phyloP scores from a whole-genome alignment of 2,113 vertebrate species.

The Puffinus mauretanicus region DNA sequence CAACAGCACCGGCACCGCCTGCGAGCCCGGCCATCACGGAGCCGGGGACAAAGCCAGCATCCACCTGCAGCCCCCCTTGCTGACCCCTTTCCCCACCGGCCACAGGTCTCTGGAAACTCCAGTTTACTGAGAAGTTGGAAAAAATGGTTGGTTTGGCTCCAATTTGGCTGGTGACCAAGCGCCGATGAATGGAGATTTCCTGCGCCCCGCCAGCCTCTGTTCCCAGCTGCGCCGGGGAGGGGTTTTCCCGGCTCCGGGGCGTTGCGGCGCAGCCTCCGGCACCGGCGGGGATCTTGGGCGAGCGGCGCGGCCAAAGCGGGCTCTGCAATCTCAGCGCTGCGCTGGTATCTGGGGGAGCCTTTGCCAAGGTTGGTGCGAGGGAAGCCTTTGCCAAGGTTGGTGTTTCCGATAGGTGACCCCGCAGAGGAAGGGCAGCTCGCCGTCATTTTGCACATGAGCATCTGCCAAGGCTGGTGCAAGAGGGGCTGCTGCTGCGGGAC shows the following conservation, averaged over 20 bases:
- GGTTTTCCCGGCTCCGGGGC: neutral
- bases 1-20: accelerated
- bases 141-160: conserved; percentile 22
- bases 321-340: accelerated
- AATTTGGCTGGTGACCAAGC: neutral
- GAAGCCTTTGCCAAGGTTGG: neutral
- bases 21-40: accelerated
- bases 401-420: neutral
- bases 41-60: neutral
- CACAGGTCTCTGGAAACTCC: neutral
- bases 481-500: neutral
- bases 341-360: neutral
- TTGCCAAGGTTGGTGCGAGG: neutral
- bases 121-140: neutral
- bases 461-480: neutral
- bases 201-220: neutral
- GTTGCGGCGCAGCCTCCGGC: accelerated
- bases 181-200: neutral
- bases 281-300: accelerated
- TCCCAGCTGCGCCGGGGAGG: neutral
- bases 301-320: accelerated
- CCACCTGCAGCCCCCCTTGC: neutral
- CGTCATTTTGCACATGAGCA: accelerated
- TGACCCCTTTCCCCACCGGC: neutral
- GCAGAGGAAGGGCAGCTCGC: neutral